A percentile compares a stretch with the other conserved stretches of the same genome.
phyloP scores from a whole-genome alignment of 2,888 invertebrate species.

The Dynastes grantii region DNA sequence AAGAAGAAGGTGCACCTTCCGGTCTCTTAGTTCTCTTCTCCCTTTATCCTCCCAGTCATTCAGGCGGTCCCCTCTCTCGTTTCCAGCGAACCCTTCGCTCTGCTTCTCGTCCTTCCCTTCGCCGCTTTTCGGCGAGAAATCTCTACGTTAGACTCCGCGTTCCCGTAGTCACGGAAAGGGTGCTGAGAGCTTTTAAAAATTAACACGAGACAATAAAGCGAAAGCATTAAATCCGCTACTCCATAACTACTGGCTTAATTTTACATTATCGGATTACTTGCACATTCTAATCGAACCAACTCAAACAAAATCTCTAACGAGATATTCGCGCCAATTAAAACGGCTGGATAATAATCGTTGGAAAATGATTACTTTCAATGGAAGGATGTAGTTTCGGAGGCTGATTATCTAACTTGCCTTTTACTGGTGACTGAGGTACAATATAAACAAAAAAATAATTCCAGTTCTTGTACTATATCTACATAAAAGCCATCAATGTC shows the following conservation, averaged over 20 bases:
- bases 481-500: too few relatives aligned
- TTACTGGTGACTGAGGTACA: too few relatives aligned
- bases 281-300: constrained; percentile 41
- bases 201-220: constrained; percentile 41
- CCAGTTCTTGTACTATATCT: too few relatives aligned
- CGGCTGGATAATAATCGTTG: constrained; percentile 9
- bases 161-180: constrained; percentile 20
- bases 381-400: background rate
- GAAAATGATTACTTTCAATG: background rate
- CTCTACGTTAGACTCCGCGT: constrained; percentile 7
- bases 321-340: constrained; percentile 16
- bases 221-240: constrained; percentile 38
- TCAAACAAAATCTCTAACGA: constrained; percentile 37
- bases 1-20: constrained; percentile 57
- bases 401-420: background rate
- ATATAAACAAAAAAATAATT: too few relatives aligned
- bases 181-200: constrained; percentile 41
- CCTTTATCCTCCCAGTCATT: constrained; percentile 28
- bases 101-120: constrained; percentile 20
- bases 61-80: constrained; percentile 16
- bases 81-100: constrained; percentile 32
- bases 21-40: constrained; percentile 50
- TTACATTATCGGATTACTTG: constrained; percentile 41
- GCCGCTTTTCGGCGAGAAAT: constrained; percentile 15
- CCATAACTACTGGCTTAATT: constrained; percentile 39